phyloP scores from a whole-genome alignment of 2,113 vertebrate species.

The Thalassoma bifasciatum region DNA sequence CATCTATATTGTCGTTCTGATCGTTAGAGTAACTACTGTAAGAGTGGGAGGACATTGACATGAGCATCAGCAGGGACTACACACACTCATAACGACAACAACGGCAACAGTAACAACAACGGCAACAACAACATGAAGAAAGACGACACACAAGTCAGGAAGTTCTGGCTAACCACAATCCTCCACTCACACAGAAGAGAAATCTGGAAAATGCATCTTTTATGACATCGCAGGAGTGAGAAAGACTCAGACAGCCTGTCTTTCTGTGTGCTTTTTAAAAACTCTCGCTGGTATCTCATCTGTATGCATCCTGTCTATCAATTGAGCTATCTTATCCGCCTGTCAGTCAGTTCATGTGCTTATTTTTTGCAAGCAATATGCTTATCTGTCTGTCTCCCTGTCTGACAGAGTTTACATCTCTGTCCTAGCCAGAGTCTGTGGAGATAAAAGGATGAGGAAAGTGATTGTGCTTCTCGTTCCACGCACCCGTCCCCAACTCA shows the following conservation, averaged over 20 bases:
- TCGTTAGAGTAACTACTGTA: slow-evolving; percentile 65
- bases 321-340: slow-evolving; percentile 18
- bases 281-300: slow-evolving; percentile 45
- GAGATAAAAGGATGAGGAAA: slow-evolving; percentile 55
- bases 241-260: slow-evolving; percentile 49
- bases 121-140: slow-evolving; percentile 61
- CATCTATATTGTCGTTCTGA: slow-evolving; percentile 60
- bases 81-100: slow-evolving; percentile 62
- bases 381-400: slow-evolving; percentile 51
- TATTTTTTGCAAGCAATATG: slow-evolving; percentile 63
- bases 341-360: slow-evolving; percentile 64
- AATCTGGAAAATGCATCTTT: slow-evolving; percentile 64
- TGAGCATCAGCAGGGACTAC: slow-evolving; percentile 71
- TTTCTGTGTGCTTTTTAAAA: slow-evolving; percentile 67
- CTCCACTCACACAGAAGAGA: slow-evolving; percentile 66
- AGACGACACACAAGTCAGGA: slow-evolving; percentile 69
- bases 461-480: slow-evolving; percentile 77
- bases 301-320: slow-evolving; percentile 31
- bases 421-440: slow-evolving; percentile 45
- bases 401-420: slow-evolving; percentile 50
- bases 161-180: slow-evolving; percentile 58
- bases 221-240: slow-evolving; percentile 49
- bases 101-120: slow-evolving; percentile 51
- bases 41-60: slow-evolving; percentile 70
- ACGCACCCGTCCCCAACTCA: slow-evolving; percentile 44